A percentile compares a stretch with the other conserved stretches of the same genome.
Conservation (phyloP, 1,140 invertebrate genomes). For the Scaptomyza montana region DNA sequence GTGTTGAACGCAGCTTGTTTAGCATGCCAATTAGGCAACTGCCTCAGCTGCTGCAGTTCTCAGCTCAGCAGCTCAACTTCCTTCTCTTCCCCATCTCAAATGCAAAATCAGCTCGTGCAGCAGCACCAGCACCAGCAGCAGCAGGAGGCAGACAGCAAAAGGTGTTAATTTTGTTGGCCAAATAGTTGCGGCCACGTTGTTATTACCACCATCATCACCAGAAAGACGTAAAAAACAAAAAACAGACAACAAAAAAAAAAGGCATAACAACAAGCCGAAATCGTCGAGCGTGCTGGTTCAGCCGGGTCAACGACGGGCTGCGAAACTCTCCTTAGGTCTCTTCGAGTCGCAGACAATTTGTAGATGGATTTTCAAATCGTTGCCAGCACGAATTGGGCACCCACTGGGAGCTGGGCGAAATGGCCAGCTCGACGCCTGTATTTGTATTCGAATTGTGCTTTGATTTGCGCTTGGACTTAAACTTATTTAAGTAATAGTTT, state of each 20-base stretch:
- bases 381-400: conserved; percentile 63
- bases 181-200: conserved; percentile 74
- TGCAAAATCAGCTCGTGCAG: conserved; percentile 80
- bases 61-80: conserved; percentile 7
- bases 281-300: conserved; percentile 76
- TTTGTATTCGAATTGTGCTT: conserved; percentile 57
- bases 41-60: conserved; percentile 32
- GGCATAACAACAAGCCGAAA: conserved; percentile 3
- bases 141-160: conserved; percentile 63
- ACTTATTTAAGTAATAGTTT: no score
- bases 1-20: conserved; percentile 82
- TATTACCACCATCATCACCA: conserved; percentile 62
- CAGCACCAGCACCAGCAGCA: conserved; percentile 43
- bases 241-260: neutral
- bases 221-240: neutral
- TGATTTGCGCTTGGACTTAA: conserved; percentile 17
- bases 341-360: conserved; percentile 64
- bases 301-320: conserved; percentile 49
- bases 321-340: conserved; percentile 5
- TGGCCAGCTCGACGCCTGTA: conserved; percentile 25
- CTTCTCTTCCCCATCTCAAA: conserved; percentile 57
- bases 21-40: conserved; percentile 80
- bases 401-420: conserved; percentile 23
- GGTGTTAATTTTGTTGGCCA: conserved; percentile 78
- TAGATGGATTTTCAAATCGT: conserved; percentile 67